Evolutionary conservation across 1,140 invertebrate species (phyloP), one percentile per base, ranked within the genome.

Genomic region (Tyrophagus putrescentiae): DNA sequence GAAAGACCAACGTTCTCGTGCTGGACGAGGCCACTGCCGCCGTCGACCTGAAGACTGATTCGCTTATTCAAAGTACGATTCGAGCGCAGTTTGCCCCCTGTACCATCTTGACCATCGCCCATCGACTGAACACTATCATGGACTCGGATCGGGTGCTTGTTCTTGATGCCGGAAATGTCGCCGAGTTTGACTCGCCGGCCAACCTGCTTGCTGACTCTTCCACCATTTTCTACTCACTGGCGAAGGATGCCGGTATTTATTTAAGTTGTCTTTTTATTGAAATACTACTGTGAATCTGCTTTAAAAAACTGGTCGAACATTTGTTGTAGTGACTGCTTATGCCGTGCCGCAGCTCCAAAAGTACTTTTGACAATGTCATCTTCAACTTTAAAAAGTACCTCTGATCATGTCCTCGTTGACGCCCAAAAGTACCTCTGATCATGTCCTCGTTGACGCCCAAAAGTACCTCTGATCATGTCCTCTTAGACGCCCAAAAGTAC

Each of bases 221-320:
- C 57, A 84, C 84, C 36, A 77, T 88, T 64, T 97, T 96, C 75
- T 86, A 90, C 71, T 76, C 81, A 66, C 90, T 96, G 87, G 90
- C 88, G 33, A 87, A 87, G 72, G 87, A 93, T 75, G 89, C 91
- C 59, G 85, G 86, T 11, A 69, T 72, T 60, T 27, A 36, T 67
- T 34, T 65, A 42, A 60, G 18, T 48, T 39, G n/a, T n/a, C n/a
- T n/a, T n/a, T n/a, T n/a, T n/a, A n/a, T n/a, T n/a, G n/a, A n/a
- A n/a, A n/a, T n/a, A n/a, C n/a, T n/a, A n/a, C n/a, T n/a, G n/a
- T n/a, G n/a, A n/a, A n/a, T n/a, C n/a, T n/a, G n/a, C n/a, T n/a
- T n/a, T n/a, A n/a, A n/a, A n/a, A n/a, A n/a, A n/a, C n/a, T n/a
- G n/a, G n/a, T n/a, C n/a, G n/a, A n/a, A n/a, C n/a, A n/a, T n/a